Conservation (phyloP, 1,140 invertebrate species). For the Capitella teleta region DNA sequence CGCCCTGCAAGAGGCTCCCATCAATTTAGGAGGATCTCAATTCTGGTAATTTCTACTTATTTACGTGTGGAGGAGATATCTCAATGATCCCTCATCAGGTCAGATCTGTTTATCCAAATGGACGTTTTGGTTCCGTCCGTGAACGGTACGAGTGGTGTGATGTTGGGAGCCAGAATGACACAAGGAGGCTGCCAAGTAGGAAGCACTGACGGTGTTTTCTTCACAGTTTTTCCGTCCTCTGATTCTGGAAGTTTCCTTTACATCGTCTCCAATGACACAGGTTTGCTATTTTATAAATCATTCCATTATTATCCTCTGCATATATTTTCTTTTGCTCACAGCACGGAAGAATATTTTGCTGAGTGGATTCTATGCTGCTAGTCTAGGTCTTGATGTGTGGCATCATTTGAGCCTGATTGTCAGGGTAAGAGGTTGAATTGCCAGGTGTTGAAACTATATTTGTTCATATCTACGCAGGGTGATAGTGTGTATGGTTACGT, state of each 20-base stretch:
- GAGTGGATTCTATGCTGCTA: no score
- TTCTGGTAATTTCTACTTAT: neutral
- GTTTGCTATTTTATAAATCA: no score
- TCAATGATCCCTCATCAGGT: slow-evolving; percentile 13
- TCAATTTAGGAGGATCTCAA: neutral
- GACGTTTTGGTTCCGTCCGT: slow-evolving; percentile 20
- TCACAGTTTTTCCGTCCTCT: slow-evolving; percentile 3
- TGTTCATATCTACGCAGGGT: no score
- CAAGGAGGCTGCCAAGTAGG: slow-evolving; percentile 13
- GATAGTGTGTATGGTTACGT: no score
- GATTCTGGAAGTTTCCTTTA: no score
- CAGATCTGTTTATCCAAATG: slow-evolving; percentile 20
- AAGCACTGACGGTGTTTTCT: slow-evolving; percentile 12
- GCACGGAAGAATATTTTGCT: no score
- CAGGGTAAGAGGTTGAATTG: no score
- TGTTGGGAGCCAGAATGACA: slow-evolving; percentile 22
- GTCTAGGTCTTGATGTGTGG: no score
- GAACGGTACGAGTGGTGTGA: slow-evolving; percentile 26
- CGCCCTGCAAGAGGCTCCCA: neutral
- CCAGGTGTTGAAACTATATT: no score
- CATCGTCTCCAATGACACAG: slow-evolving; percentile 8
- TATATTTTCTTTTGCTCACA: no score
- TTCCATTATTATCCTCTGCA: no score
- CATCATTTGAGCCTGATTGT: no score
- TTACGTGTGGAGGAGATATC: neutral